Evolutionary conservation across 2,888 invertebrate genomes (phyloP).

Genomic region (Acleris literana): DNA sequence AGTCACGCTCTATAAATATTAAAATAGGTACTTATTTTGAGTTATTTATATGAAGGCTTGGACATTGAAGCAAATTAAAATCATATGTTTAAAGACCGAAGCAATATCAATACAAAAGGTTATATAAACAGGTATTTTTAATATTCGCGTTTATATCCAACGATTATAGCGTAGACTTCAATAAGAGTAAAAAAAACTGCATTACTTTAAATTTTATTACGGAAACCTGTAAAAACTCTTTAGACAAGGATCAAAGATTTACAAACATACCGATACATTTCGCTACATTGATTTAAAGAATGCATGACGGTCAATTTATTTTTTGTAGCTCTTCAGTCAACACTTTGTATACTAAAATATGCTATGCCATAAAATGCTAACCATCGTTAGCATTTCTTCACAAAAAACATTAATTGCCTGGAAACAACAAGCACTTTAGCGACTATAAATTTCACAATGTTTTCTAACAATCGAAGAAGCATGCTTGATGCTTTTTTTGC

Average conservation of each 20-base stretch:
- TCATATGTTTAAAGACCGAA: neutral
- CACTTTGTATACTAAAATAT: neutral
- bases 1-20: constrained; percentile 16
- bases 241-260: no score
- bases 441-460: constrained; percentile 28
- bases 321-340: neutral
- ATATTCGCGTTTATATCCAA: no score
- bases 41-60: neutral
- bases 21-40: neutral
- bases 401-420: constrained; percentile 18
- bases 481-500: constrained; percentile 37
- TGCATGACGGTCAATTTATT: neutral
- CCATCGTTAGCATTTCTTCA: constrained; percentile 4
- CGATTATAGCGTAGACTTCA: no score
- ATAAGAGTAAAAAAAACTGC: no score
- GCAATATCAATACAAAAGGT: neutral
- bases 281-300: no score
- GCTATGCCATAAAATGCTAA: neutral
- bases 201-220: no score
- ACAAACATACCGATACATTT: no score
- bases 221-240: no score
- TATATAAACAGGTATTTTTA: no score
- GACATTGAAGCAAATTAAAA: neutral
- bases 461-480: constrained; percentile 37
- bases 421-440: constrained; percentile 15